Percentiles rank a stretch among this genome's conserved stretches.
Evolutionary conservation across 2,797 vertebrate species (phyloP).

Genomic region (Phoeniculus purpureus): DNA sequence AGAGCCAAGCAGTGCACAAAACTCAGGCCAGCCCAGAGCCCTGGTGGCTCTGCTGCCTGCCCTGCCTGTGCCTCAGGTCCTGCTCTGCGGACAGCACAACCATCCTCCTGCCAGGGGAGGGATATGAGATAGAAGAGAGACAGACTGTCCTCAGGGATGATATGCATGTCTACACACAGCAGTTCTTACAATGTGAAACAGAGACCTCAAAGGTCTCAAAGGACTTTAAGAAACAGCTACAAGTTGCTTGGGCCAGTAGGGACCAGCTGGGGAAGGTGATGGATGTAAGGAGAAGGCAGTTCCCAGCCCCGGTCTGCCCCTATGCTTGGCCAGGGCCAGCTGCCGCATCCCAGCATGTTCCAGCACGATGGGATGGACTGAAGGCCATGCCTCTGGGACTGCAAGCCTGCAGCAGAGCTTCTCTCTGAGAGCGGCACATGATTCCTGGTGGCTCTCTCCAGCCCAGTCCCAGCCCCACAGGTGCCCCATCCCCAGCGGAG

Average conservation of each 20-base stretch:
- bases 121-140: not conserved
- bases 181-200: not conserved
- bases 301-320: not conserved
- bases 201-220: not conserved
- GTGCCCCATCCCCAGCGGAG: not conserved
- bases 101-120: not conserved
- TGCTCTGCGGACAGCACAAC: not conserved
- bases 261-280: not conserved
- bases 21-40: not conserved
- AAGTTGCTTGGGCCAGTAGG: not conserved
- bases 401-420: not conserved
- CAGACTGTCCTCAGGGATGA: not conserved
- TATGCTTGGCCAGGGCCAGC: not conserved
- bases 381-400: accelerated
- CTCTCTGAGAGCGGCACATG: accelerated
- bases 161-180: not conserved
- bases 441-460: not conserved
- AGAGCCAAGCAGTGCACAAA: not conserved
- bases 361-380: not conserved
- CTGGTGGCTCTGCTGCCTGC: accelerated
- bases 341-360: not conserved
- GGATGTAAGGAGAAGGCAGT: not conserved
- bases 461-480: not conserved
- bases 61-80: not conserved
- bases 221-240: not conserved